Conservation (phyloP, 2,888 invertebrate species). For the Andrena fulva region DNA sequence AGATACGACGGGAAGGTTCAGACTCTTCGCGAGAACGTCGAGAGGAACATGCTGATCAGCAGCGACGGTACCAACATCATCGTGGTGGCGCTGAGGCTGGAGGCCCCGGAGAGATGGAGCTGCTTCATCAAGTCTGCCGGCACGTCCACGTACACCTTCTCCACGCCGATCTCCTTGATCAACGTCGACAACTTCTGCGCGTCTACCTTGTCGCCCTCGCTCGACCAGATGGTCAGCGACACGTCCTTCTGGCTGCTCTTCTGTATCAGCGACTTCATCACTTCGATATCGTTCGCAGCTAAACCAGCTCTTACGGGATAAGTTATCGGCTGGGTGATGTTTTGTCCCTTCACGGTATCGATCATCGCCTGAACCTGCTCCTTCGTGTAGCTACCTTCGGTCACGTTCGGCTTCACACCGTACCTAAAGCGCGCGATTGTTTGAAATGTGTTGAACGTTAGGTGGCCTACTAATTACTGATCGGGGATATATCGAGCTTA, state of each 20-base stretch:
- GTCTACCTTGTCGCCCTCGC: slow-evolving; percentile 89
- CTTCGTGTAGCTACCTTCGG: slow-evolving; percentile 87
- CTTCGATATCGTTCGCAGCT: slow-evolving; percentile 88
- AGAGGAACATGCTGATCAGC: slow-evolving; percentile 45
- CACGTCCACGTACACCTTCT: slow-evolving; percentile 92
- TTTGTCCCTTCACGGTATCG: slow-evolving; percentile 86
- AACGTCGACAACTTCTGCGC: slow-evolving; percentile 88
- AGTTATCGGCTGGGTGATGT: slow-evolving; percentile 90
- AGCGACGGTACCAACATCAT: slow-evolving; percentile 51
- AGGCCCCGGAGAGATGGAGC: slow-evolving; percentile 63
- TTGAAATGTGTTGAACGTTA: background rate
- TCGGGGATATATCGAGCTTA: slow-evolving; percentile 77
- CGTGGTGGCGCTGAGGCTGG: slow-evolving; percentile 30
- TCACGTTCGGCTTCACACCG: slow-evolving; percentile 76
- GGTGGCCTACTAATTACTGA: background rate
- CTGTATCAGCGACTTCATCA: slow-evolving; percentile 87
- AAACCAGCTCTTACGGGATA: slow-evolving; percentile 92
- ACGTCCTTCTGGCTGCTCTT: slow-evolving; percentile 85
- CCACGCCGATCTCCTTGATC: slow-evolving; percentile 88
- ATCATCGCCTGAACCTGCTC: slow-evolving; percentile 90
- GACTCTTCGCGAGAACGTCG: slow-evolving; percentile 64
- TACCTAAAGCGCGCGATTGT: slow-evolving; percentile 65
- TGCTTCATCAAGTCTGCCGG: slow-evolving; percentile 86
- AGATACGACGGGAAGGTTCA: background rate
- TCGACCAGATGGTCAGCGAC: slow-evolving; percentile 93